A percentile compares a stretch with the other conserved stretches of the same genome.
Evolutionary conservation across 2,888 invertebrate species (phyloP).

Genomic region (Lasiommata megera): DNA sequence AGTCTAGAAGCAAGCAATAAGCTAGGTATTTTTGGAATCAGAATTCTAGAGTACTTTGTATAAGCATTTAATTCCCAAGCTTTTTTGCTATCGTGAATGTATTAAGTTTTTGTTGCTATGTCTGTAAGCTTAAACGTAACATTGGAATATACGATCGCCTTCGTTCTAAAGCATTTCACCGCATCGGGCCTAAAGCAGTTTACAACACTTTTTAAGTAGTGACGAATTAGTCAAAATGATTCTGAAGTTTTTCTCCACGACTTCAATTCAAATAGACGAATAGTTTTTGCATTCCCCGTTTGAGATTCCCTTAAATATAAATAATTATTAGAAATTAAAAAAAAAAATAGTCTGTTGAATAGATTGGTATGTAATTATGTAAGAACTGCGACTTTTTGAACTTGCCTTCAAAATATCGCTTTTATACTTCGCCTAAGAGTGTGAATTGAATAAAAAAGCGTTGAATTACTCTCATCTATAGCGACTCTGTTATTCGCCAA

Average conservation of each 20-base stretch:
- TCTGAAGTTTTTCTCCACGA: not conserved
- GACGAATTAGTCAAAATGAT: not conserved
- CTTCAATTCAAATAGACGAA: conserved; percentile 1
- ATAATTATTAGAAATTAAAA: conserved; percentile 11
- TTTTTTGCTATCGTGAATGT: no score
- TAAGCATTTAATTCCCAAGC: no score
- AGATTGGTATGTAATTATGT: conserved; percentile 17
- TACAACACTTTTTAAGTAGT: not conserved
- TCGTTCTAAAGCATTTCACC: not conserved
- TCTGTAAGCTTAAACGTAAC: not conserved
- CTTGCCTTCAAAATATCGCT: conserved; percentile 10
- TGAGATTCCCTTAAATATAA: conserved; percentile 15
- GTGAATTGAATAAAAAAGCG: conserved; percentile 9
- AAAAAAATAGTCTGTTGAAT: conserved; percentile 16
- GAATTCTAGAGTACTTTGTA: no score
- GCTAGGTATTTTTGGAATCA: no score
- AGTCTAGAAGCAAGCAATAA: no score
- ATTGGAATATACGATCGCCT: no score
- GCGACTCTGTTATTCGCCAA: not conserved
- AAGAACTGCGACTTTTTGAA: conserved; percentile 11
- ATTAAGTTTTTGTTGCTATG: no score
- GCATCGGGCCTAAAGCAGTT: not conserved
- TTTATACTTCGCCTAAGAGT: conserved; percentile 27
- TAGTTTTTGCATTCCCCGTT: conserved; percentile 23
- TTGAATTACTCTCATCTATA: not conserved